A percentile compares a stretch with the other conserved stretches of the same genome.
phyloP scores from a whole-genome alignment of 2,113 vertebrate species.

The Salvelinus alpinus region DNA sequence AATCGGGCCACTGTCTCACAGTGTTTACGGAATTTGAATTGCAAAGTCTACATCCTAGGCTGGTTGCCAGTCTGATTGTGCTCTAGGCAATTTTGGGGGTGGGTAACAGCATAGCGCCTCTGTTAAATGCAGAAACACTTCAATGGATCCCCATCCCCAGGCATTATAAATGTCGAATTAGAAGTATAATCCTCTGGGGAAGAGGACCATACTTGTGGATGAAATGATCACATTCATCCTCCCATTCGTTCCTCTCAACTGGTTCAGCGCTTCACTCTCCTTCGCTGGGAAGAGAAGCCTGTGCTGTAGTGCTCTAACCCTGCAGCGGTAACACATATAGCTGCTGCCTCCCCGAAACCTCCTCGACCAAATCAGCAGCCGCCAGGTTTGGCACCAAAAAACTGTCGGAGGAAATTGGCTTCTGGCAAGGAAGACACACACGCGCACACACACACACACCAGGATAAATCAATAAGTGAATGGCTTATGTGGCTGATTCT shows the following conservation, averaged over 20 bases:
- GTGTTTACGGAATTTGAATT: not conserved
- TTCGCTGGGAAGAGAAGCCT: not conserved
- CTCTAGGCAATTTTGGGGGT: not conserved
- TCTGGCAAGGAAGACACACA: not conserved
- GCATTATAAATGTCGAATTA: not conserved
- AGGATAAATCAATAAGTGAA: not conserved
- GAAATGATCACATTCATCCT: not conserved
- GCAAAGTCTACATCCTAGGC: not conserved
- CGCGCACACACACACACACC: not conserved
- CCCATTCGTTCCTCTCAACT: not conserved
- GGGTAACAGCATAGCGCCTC: not conserved
- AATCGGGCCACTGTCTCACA: not conserved
- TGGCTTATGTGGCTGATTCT: not conserved
- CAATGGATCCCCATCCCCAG: not conserved
- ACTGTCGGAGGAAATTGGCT: not conserved
- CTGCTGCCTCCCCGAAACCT: not conserved
- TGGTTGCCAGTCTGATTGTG: not conserved
- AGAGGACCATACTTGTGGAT: not conserved
- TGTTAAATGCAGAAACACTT: not conserved
- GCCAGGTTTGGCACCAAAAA: not conserved
- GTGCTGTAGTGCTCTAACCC: not conserved
- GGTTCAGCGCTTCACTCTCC: not conserved
- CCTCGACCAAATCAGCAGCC: not conserved
- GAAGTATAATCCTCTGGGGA: not conserved
- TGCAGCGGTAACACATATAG: not conserved